phyloP scores from a whole-genome alignment of 92 coral and sea anemone species.

The Porites evermanni region DNA sequence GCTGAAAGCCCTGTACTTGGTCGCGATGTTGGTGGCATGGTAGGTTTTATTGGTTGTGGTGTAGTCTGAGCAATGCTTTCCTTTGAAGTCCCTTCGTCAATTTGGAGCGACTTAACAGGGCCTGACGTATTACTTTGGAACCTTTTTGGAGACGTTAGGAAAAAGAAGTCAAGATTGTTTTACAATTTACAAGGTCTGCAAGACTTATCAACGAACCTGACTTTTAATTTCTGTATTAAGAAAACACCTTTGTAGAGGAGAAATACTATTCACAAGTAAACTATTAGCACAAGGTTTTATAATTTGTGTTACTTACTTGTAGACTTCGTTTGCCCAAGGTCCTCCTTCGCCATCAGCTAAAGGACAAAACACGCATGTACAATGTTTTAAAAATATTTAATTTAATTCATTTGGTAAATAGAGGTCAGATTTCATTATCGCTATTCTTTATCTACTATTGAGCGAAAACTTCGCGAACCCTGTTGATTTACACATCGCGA shows the following conservation, averaged over 20 bases:
- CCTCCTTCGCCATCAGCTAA: conserved; percentile 99
- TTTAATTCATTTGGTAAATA: no score
- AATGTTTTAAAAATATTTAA: no score
- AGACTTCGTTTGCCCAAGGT: conserved; percentile 97
- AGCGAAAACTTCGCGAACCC: no score
- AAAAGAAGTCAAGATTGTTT: not conserved
- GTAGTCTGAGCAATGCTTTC: conserved; percentile 40
- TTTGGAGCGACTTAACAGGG: conserved; percentile 3
- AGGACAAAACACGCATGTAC: not conserved
- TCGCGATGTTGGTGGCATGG: conserved; percentile 5
- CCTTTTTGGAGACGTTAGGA: not conserved
- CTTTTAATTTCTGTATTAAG: no score
- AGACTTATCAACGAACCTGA: no score
- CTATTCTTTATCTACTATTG: no score
- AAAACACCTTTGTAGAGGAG: no score
- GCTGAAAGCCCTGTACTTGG: not conserved
- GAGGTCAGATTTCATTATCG: no score
- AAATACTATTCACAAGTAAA: no score
- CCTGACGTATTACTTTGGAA: not conserved
- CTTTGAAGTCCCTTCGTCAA: conserved; percentile 32
- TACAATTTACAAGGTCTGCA: no score
- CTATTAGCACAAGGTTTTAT: no score
- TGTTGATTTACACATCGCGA: no score
- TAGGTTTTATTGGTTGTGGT: not conserved
- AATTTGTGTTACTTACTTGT: conserved; percentile 65